Conservation (phyloP, 2,888 invertebrate species). For the Microctonus brassicae region DNA sequence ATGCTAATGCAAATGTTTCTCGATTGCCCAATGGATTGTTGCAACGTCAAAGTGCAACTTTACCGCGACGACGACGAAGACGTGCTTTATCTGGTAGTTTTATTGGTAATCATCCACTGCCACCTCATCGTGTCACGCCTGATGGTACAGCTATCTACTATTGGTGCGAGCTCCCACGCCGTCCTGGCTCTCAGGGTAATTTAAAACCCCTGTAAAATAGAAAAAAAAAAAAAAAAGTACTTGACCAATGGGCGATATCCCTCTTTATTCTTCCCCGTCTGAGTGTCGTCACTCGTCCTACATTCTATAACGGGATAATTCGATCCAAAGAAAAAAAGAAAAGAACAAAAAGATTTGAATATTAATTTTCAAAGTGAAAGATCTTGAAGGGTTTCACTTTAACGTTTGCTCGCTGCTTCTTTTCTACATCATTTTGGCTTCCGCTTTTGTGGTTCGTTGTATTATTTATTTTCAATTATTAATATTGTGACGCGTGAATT, state of each 20-base stretch:
- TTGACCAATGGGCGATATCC: slow-evolving; percentile 40
- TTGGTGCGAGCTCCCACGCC: slow-evolving; percentile 84
- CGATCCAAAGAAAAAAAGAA: background rate
- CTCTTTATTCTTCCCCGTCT: slow-evolving; percentile 35
- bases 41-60: slow-evolving; percentile 62
- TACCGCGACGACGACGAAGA: slow-evolving; percentile 62
- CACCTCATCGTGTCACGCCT: slow-evolving; percentile 83
- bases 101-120: slow-evolving; percentile 67
- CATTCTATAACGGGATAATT: background rate
- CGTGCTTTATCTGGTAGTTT: slow-evolving; percentile 63
- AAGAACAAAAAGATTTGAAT: background rate
- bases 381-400: background rate
- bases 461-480: background rate
- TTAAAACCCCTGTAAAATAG: slow-evolving; percentile 48
- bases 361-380: background rate
- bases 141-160: slow-evolving; percentile 89
- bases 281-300: slow-evolving; percentile 41
- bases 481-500: background rate
- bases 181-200: slow-evolving; percentile 70
- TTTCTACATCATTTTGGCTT: slow-evolving; percentile 17
- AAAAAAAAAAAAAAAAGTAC: slow-evolving; percentile 28
- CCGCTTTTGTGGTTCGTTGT: slow-evolving; percentile 7
- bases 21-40: slow-evolving; percentile 42
- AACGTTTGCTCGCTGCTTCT: slow-evolving; percentile 17
- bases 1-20: slow-evolving; percentile 54